Conservation (phyloP, 2,888 invertebrate genomes). For the Napeogenes inachia region DNA sequence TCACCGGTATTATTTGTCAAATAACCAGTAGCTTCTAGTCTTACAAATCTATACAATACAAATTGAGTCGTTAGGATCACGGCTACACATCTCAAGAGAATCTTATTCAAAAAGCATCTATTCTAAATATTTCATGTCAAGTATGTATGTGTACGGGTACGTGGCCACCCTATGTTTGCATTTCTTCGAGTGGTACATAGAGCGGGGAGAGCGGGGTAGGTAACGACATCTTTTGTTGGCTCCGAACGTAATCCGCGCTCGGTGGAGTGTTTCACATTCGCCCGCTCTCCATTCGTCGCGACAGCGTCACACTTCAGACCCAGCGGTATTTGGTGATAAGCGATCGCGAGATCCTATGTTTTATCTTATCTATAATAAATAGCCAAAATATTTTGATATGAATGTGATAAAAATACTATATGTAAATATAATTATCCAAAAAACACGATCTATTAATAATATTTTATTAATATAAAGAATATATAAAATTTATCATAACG, state of each 20-base stretch:
- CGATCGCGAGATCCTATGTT: constrained; percentile 18
- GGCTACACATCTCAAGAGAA: too few relatives aligned
- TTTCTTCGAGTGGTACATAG: constrained; percentile 36
- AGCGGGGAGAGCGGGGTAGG: constrained; percentile 26
- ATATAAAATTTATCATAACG: too few relatives aligned
- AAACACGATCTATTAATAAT: too few relatives aligned
- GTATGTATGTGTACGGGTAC: constrained; percentile 21
- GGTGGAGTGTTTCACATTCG: constrained; percentile 54
- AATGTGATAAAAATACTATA: too few relatives aligned
- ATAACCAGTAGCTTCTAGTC: too few relatives aligned
- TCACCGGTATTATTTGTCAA: too few relatives aligned
- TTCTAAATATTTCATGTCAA: constrained; percentile 15
- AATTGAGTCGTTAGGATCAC: too few relatives aligned
- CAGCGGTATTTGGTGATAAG: constrained; percentile 28
- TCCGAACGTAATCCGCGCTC: constrained; percentile 53
- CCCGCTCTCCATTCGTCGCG: constrained; percentile 56
- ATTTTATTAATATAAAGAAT: too few relatives aligned
- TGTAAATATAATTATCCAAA: too few relatives aligned
- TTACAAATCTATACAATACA: too few relatives aligned
- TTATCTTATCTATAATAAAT: not conserved
- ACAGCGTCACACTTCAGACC: constrained; percentile 51
- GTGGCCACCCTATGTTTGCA: constrained; percentile 33
- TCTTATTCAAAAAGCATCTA: constrained; percentile 17
- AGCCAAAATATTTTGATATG: too few relatives aligned
- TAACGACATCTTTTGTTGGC: constrained; percentile 64